A percentile compares a stretch with the other conserved stretches of the same genome.
These are phyloP conservation scores for Chinchilla lanigera DNA, from an alignment of 2,113 vertebrate genomes.

Conservation along the genomic window DNA sequence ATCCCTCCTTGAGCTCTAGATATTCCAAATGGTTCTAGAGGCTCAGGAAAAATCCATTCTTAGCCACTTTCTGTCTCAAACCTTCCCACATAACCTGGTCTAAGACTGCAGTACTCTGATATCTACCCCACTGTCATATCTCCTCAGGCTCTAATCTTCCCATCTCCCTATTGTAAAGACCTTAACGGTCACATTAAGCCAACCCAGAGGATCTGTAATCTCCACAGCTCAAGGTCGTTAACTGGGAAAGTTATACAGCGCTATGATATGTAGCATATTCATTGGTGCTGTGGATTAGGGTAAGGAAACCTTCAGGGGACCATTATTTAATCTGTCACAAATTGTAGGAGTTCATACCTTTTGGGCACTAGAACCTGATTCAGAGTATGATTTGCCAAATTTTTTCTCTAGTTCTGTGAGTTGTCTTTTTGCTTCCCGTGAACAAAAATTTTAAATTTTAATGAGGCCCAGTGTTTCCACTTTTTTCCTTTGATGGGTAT, in stretches of 20 bases:
- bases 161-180: not conserved
- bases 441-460: not conserved
- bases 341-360: not conserved
- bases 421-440: not conserved
- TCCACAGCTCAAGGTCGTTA: not conserved
- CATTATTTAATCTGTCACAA: not conserved
- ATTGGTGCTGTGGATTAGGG: not conserved
- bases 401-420: not conserved
- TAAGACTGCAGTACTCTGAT: not conserved
- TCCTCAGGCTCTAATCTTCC: not conserved
- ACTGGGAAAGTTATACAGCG: not conserved
- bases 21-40: not conserved
- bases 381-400: not conserved
- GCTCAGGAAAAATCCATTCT: not conserved
- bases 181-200: not conserved
- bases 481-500: not conserved
- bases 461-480: not conserved
- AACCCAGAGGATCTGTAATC: not conserved
- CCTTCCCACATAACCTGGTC: rapidly evolving
- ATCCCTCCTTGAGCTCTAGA: not conserved
- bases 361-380: not conserved
- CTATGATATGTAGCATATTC: not conserved
- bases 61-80: not conserved
- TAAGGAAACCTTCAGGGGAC: not conserved
- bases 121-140: not conserved